Base-by-base conservation (phyloP, 2,797 vertebrate genomes). In the Phrynocephalus vlangalii region DNA sequence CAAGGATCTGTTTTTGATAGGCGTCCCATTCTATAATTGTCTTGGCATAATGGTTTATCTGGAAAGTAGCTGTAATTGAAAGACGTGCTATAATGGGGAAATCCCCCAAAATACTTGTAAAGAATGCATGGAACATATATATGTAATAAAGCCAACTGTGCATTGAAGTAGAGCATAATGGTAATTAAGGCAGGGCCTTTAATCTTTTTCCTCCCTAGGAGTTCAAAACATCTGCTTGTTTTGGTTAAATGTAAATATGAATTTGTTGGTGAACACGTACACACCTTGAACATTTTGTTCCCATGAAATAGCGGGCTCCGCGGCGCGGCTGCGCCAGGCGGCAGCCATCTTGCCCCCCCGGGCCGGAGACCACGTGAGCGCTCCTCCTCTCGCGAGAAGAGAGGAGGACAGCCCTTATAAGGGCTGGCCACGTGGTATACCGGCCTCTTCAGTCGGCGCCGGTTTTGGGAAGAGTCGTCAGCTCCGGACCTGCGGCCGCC, bases 161-260 rank as follows among this genome's bases (percentile, higher is more conserved):
- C 52, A 11, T 75, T 88, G 56, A 76, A 68, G 70, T 81, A 85
- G 52, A 85, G 76, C 78, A 72, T 44, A 90, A 82, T 90, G 68
- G 72, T 89, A 90, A 91, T 91, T 87, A 91, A 30, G 72, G 13
- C 30, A 30, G 77, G 82, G 78, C 92, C 86, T 89, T 81, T 82
- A 75, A 26, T 89, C 90, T 92, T 86, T 84, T 56, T 79, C 5
- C 3, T 91, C 30, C n/a, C 87, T 73, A 8, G n/a, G 89, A 79
- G 66, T 84, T 92, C 82, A 78, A 44, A 90, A 91, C 86, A 87
- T 90, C 77, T 79, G 83, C 87, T 89, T 89, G 86, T 1, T 82
- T 82, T 90, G 26, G 80, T 88, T 91, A 83, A 92, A 84, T 88
- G 89, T 67, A 91, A 78, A 84, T 22, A 24, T n/a, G 79, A 68